phyloP scores from a whole-genome alignment of 1,140 invertebrate genomes.

The Drosophila sulfurigaster region DNA sequence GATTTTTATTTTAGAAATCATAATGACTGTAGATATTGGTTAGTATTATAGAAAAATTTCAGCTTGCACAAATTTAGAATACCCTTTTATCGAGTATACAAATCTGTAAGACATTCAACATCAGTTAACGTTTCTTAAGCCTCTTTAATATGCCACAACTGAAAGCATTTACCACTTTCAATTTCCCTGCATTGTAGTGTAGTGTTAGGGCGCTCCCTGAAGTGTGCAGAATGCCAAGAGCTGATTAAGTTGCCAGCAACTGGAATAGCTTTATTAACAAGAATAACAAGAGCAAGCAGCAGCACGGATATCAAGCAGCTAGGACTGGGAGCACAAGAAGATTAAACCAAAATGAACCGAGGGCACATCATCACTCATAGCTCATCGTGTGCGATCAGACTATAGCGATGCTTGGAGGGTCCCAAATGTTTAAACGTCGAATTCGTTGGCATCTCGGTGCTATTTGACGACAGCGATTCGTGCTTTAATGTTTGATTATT shows the following conservation, averaged over 20 bases:
- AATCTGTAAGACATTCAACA: no score
- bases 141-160: no score
- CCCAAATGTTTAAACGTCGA: constrained; percentile 65
- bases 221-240: constrained; percentile 18
- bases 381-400: constrained; percentile 64
- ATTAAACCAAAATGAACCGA: constrained; percentile 13
- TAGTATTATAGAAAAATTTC: no score
- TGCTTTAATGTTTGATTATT: not conserved
- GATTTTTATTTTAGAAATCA: no score
- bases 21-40: no score
- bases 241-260: constrained; percentile 63
- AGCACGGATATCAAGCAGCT: not conserved
- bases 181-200: constrained; percentile 36
- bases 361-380: constrained; percentile 47
- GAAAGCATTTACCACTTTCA: not conserved
- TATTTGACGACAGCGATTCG: not conserved
- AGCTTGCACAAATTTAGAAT: no score
- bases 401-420: constrained; percentile 66
- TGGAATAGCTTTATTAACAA: constrained; percentile 66
- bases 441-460: not conserved
- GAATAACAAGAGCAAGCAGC: constrained; percentile 38
- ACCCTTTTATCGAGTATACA: no score
- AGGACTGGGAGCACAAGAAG: constrained; percentile 5
- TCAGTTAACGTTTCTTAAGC: no score
- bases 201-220: constrained; percentile 23